Percentiles rank a stretch among this genome's conserved stretches.
Conservation (phyloP, 2,888 invertebrate species). For the Petrolisthes cinctipes region DNA sequence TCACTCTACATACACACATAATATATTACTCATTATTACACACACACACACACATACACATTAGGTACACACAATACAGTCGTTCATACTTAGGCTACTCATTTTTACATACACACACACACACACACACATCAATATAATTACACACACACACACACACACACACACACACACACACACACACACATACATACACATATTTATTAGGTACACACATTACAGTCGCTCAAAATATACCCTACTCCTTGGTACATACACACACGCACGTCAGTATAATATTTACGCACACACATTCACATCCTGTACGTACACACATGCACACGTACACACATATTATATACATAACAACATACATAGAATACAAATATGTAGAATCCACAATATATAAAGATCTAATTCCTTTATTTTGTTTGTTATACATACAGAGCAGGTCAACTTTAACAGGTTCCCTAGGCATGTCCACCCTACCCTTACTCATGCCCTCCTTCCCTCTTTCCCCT, state of each 20-base stretch:
- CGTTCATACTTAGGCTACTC: neutral
- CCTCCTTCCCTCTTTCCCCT: neutral
- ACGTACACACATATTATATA: too few relatives aligned
- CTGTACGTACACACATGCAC: too few relatives aligned
- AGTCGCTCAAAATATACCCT: too few relatives aligned
- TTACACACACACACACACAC: neutral
- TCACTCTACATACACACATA: neutral
- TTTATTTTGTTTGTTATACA: too few relatives aligned
- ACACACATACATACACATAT: too few relatives aligned
- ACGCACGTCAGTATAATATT: too few relatives aligned
- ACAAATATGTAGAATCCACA: too few relatives aligned
- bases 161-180: neutral
- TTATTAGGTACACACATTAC: too few relatives aligned
- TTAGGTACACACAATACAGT: neutral
- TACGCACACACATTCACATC: too few relatives aligned
- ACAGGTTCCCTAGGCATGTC: neutral
- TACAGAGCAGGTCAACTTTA: neutral
- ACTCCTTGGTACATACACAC: too few relatives aligned
- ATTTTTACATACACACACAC: neutral
- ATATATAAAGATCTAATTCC: neutral
- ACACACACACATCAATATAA: neutral
- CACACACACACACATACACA: neutral
- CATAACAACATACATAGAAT: too few relatives aligned
- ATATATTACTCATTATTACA: neutral
- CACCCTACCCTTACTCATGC: conserved; percentile 5